A percentile compares a stretch with the other conserved stretches of the same genome.
Conservation (phyloP, 2,888 invertebrate species). For the Lepeophtheirus nordmannii region DNA sequence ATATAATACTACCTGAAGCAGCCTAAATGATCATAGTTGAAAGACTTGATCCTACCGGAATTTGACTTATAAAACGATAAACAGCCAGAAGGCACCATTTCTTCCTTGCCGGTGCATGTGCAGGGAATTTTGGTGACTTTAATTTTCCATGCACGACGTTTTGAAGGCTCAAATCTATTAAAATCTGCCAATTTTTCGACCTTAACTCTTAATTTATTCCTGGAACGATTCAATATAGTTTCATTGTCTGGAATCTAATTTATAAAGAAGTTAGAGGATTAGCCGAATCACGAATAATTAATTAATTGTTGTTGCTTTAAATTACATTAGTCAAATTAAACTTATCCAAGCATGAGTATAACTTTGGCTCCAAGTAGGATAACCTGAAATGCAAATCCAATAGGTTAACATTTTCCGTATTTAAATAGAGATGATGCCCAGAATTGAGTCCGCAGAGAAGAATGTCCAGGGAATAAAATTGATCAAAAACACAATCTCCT, state of each 20-base stretch:
- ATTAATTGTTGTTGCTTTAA: too few species aligned
- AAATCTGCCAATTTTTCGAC: background rate
- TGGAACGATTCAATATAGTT: background rate
- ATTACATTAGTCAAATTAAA: background rate
- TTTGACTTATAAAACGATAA: slow-evolving; percentile 26
- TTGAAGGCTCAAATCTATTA: slow-evolving; percentile 1
- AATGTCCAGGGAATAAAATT: slow-evolving; percentile 25
- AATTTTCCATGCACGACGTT: slow-evolving; percentile 27
- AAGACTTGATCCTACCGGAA: slow-evolving; percentile 26
- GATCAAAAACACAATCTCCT: slow-evolving; percentile 27
- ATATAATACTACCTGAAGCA: slow-evolving; percentile 20
- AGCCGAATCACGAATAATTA: too few species aligned
- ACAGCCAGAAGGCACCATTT: slow-evolving; percentile 27
- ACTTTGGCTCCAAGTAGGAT: slow-evolving; percentile 24
- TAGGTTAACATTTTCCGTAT: slow-evolving; percentile 24
- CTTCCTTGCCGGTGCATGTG: slow-evolving; percentile 22
- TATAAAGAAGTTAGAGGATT: background rate
- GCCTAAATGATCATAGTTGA: slow-evolving; percentile 27
- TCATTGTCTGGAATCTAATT: too few species aligned
- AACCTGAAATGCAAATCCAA: slow-evolving; percentile 25
- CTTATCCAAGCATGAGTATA: slow-evolving; percentile 26
- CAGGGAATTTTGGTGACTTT: slow-evolving; percentile 27
- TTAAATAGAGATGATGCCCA: slow-evolving; percentile 26
- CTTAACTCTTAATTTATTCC: background rate
- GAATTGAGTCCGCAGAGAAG: slow-evolving; percentile 26